phyloP scores from a whole-genome alignment of 2,113 vertebrate genomes.

The Buteo buteo region DNA sequence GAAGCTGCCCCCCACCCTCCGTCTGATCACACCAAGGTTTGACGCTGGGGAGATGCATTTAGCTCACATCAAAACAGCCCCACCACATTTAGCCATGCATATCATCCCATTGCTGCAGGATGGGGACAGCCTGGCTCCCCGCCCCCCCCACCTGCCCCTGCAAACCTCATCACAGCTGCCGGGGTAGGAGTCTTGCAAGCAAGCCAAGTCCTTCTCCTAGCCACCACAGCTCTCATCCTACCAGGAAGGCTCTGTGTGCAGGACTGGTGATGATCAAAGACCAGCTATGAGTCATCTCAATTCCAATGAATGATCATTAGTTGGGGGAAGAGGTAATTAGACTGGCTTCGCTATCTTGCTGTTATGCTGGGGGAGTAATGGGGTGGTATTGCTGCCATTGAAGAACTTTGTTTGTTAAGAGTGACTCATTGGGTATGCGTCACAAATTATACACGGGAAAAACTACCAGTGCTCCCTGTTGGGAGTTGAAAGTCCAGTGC shows the following conservation, averaged over 20 bases:
- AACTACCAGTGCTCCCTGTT: neutral
- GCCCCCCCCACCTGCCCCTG: neutral
- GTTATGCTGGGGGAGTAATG: neutral
- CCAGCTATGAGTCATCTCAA: conserved; percentile 34
- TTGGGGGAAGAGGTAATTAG: neutral
- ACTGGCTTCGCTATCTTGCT: neutral
- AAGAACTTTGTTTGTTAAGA: neutral
- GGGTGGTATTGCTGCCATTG: neutral
- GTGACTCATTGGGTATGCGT: neutral
- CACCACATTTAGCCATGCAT: accelerated
- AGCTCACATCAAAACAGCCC: neutral
- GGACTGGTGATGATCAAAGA: conserved; percentile 22
- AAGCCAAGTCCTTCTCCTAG: neutral
- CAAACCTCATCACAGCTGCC: neutral
- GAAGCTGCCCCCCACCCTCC: neutral
- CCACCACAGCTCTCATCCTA: neutral
- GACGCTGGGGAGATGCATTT: neutral
- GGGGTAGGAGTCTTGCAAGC: neutral
- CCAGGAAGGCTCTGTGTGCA: neutral
- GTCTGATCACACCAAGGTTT: accelerated
- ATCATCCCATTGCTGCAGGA: accelerated
- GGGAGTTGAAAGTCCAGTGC: neutral
- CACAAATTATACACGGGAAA: neutral
- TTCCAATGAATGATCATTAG: neutral
- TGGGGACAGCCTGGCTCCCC: neutral